phyloP scores from a whole-genome alignment of 2,797 vertebrate genomes.

The Anguilla megastoma region DNA sequence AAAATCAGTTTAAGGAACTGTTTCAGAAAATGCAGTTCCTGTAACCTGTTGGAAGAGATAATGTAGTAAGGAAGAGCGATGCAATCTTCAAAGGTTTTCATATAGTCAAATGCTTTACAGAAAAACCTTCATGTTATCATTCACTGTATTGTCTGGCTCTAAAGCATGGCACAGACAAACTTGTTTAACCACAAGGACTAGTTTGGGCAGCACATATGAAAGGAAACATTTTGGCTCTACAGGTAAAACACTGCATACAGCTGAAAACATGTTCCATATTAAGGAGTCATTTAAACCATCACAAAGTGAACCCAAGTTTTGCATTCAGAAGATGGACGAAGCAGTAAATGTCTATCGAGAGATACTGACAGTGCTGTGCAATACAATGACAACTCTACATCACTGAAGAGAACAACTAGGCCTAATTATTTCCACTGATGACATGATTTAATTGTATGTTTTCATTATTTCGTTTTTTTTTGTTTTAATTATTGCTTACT shows the following conservation, averaged over 20 bases:
- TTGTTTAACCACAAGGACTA: constrained; percentile 10
- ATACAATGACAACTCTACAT: not conserved
- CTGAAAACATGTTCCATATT: not conserved
- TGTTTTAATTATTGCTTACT: no score
- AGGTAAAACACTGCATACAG: not conserved
- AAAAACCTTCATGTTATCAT: not conserved
- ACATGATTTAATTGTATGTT: not conserved
- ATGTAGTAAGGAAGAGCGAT: not conserved
- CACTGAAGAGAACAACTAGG: not conserved
- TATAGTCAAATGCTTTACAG: not conserved
- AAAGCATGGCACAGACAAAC: not conserved
- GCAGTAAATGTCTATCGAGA: not conserved
- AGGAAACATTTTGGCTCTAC: not conserved
- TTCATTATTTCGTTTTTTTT: not conserved
- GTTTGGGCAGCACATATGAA: not conserved
- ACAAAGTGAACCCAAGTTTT: not conserved
- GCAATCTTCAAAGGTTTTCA: not conserved
- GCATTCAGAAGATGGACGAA: not conserved
- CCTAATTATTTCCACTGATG: not conserved
- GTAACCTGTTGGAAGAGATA: not conserved
- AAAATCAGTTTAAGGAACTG: not conserved
- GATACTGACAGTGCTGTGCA: not conserved
- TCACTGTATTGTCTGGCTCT: not conserved
- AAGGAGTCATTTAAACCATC: not conserved
- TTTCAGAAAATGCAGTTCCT: not conserved